A percentile compares a stretch with the other conserved stretches of the same genome.
Evolutionary conservation across 2,113 vertebrate species (phyloP).

Genomic region (Nerophis lumbriciformis): DNA sequence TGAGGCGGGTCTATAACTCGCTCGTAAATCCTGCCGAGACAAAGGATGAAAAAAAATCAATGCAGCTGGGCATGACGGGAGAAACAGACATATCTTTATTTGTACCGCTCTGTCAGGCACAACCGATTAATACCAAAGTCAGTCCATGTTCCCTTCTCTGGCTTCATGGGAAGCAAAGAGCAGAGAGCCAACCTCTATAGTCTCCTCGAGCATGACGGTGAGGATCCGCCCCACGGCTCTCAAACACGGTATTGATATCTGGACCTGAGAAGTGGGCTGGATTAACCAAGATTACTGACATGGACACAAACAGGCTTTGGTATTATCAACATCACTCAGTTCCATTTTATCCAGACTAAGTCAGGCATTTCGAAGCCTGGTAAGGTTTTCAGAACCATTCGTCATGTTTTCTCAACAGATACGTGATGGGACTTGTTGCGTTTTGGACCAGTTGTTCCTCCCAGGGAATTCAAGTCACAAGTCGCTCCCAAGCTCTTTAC

Average conservation of each 20-base stretch:
- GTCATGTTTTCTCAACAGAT: conserved; percentile 9
- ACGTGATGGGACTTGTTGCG: no score
- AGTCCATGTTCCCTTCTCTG: conserved; percentile 30
- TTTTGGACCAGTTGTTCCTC: no score
- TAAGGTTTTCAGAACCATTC: conserved; percentile 25
- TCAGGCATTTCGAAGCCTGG: conserved; percentile 14
- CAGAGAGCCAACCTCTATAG: conserved; percentile 13
- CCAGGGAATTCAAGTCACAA: no score
- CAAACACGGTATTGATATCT: conserved; percentile 46
- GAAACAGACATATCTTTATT: conserved; percentile 14
- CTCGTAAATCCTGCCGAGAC: conserved; percentile 85
- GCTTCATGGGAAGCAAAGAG: conserved; percentile 27
- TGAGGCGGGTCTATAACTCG: conserved; percentile 88
- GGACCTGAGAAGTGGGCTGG: conserved; percentile 33
- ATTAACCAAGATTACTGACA: conserved; percentile 44
- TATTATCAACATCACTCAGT: conserved; percentile 30
- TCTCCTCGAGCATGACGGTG: conserved; percentile 52
- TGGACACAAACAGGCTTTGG: conserved; percentile 45
- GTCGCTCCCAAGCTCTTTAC: no score
- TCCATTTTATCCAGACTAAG: conserved; percentile 17
- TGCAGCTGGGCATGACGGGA: conserved; percentile 24
- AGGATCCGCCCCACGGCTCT: conserved; percentile 32
- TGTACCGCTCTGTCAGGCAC: conserved; percentile 27
- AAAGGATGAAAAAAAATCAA: conserved; percentile 19
- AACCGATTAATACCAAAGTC: conserved; percentile 31